Conservation (phyloP, 1,140 invertebrate species). For the Probaryconus sp. region DNA sequence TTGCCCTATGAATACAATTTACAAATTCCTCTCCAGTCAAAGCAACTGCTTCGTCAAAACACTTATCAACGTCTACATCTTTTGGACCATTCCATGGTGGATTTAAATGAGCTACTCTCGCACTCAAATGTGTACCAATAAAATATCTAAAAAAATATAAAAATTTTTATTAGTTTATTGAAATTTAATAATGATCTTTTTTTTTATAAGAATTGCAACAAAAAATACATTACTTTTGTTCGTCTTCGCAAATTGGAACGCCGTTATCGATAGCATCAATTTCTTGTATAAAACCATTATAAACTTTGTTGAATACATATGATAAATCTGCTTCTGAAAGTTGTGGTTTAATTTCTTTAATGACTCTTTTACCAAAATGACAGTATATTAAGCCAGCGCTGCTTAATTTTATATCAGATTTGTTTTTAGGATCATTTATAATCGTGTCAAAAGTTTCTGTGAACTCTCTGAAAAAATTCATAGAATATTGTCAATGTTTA, state of each 20-base stretch:
- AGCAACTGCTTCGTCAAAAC: conserved; percentile 87
- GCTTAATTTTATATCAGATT: conserved; percentile 87
- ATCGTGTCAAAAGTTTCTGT: conserved; percentile 82
- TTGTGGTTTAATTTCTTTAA: conserved; percentile 80
- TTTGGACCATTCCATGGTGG: conserved; percentile 89
- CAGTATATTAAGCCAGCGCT: conserved; percentile 96
- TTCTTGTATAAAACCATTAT: conserved; percentile 94
- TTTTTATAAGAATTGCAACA: conserved; percentile 49
- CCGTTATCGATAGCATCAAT: conserved; percentile 99
- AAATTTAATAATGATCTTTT: conserved; percentile 6
- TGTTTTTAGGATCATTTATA: conserved; percentile 75
- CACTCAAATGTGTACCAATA: conserved; percentile 85
- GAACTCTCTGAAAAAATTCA: conserved; percentile 82
- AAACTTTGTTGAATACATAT: conserved; percentile 90
- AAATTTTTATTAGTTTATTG: conserved; percentile 1
- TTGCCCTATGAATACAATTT: conserved; percentile 84
- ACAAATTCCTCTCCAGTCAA: conserved; percentile 90
- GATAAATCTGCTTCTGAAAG: conserved; percentile 77
- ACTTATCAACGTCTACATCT: conserved; percentile 78
- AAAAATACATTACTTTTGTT: conserved; percentile 75
- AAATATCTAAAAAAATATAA: conserved; percentile 81
- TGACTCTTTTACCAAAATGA: conserved; percentile 91
- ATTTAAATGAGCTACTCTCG: conserved; percentile 88
- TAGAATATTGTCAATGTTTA: no score
- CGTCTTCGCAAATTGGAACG: conserved; percentile 86